Percentiles rank a stretch among this genome's conserved stretches.
phyloP scores from a whole-genome alignment of 2,888 invertebrate genomes.

The Lepidocyrtinus sp. region DNA sequence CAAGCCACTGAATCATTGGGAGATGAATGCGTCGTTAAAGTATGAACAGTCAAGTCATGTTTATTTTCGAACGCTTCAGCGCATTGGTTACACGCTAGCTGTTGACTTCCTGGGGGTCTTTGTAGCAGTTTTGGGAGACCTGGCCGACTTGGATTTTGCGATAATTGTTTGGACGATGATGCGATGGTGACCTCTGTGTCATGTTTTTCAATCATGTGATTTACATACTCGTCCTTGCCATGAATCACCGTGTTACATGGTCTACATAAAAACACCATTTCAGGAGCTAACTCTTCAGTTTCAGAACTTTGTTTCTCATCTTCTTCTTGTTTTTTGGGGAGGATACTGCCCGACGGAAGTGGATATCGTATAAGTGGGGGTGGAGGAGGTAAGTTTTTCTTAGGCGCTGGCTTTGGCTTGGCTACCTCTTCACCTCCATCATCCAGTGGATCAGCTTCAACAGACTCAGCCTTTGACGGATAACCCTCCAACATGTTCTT shows the following conservation, averaged over 20 bases:
- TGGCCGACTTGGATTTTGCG: neutral
- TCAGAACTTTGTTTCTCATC: neutral
- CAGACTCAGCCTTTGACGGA: constrained; percentile 23
- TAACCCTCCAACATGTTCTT: constrained; percentile 47
- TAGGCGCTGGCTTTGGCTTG: neutral
- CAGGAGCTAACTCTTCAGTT: neutral
- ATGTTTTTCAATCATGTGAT: constrained; percentile 45
- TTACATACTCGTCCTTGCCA: constrained; percentile 53
- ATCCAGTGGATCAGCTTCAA: neutral
- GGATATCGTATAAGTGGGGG: constrained; percentile 46
- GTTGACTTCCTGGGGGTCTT: neutral
- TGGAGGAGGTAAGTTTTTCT: constrained; percentile 52
- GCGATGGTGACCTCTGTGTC: constrained; percentile 22
- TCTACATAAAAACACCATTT: constrained; percentile 40
- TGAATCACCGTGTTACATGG: constrained; percentile 40
- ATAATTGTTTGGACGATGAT: constrained; percentile 1
- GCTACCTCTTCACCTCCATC: neutral
- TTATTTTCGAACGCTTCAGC: constrained; percentile 24
- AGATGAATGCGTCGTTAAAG: constrained; percentile 14
- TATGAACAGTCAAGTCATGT: constrained; percentile 46
- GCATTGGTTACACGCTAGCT: constrained; percentile 30
- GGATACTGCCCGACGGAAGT: neutral
- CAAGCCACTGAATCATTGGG: constrained; percentile 25
- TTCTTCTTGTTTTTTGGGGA: neutral
- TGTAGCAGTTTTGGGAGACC: neutral